Percentiles rank a stretch among this genome's conserved stretches.
phyloP scores from a whole-genome alignment of 1,140 invertebrate genomes.

The Orussus abietinus region DNA sequence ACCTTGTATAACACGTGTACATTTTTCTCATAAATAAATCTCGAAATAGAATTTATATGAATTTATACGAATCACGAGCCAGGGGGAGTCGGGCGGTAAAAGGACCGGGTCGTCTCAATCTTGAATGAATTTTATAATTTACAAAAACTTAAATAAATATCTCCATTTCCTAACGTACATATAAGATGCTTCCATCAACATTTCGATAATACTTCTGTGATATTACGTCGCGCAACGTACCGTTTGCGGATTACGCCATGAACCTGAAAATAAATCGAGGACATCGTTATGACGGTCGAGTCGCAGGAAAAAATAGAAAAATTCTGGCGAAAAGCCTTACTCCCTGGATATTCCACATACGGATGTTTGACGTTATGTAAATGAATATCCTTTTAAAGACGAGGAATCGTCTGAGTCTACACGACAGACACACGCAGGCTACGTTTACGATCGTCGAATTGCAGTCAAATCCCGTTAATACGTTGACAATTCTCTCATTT shows the following conservation, averaged over 20 bases:
- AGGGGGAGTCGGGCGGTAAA: neutral
- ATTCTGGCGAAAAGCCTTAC: too few species aligned
- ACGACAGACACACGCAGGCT: constrained; percentile 16
- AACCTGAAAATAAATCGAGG: too few species aligned
- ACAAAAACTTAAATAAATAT: constrained; percentile 43
- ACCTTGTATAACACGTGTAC: constrained; percentile 4
- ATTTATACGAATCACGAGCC: too few species aligned
- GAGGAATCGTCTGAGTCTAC: constrained; percentile 11
- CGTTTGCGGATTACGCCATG: constrained; percentile 12
- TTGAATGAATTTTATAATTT: constrained; percentile 37
- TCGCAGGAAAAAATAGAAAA: too few species aligned
- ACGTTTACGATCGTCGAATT: constrained; percentile 22
- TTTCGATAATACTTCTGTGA: constrained; percentile 31
- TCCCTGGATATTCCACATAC: neutral
- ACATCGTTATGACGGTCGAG: too few species aligned
- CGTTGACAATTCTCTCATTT: neutral
- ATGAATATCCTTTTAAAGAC: constrained; percentile 7
- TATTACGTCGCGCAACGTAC: neutral
- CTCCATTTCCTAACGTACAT: constrained; percentile 38
- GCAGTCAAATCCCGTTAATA: constrained; percentile 36
- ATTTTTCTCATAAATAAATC: constrained; percentile 7
- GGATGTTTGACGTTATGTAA: neutral
- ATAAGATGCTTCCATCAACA: constrained; percentile 42
- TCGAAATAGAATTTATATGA: too few species aligned
- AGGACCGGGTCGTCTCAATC: constrained; percentile 15